phyloP scores from a whole-genome alignment of 1,140 invertebrate species.

The Penaeus indicus region DNA sequence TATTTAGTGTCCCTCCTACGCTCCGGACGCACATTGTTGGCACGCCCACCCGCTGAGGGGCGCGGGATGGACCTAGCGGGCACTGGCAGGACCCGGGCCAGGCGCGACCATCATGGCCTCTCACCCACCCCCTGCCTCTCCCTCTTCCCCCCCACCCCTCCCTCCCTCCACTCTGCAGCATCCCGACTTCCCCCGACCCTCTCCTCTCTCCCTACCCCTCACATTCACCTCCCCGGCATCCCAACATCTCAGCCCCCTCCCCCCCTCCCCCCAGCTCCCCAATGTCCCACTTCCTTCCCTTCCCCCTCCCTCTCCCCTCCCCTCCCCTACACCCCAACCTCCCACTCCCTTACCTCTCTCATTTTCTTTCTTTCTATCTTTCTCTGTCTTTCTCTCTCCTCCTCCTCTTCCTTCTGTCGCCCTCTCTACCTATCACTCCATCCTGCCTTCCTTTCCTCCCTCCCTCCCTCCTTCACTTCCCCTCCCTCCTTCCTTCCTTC shows the following conservation, averaged over 20 bases:
- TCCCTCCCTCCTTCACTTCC: not conserved
- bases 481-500: too few species aligned
- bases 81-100: slow-evolving; percentile 26
- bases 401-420: not conserved
- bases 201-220: not conserved
- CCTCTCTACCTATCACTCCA: not conserved
- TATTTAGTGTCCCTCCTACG: slow-evolving; percentile 56
- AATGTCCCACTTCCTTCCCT: not conserved
- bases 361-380: too few species aligned
- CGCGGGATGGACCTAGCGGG: slow-evolving; percentile 25
- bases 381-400: not conserved
- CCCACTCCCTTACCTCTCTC: not conserved
- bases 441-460: not conserved
- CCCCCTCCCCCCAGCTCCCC: not conserved
- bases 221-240: not conserved
- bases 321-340: not conserved
- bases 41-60: slow-evolving; percentile 47
- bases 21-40: slow-evolving; percentile 53
- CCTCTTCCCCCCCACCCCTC: not conserved
- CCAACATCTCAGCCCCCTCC: not conserved
- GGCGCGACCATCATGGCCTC: not conserved
- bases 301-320: not conserved
- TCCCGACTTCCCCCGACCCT: not conserved
- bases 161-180: not conserved
- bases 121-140: not conserved